Conservation (phyloP, 1,140 invertebrate species). For the Lineus longissimus region DNA sequence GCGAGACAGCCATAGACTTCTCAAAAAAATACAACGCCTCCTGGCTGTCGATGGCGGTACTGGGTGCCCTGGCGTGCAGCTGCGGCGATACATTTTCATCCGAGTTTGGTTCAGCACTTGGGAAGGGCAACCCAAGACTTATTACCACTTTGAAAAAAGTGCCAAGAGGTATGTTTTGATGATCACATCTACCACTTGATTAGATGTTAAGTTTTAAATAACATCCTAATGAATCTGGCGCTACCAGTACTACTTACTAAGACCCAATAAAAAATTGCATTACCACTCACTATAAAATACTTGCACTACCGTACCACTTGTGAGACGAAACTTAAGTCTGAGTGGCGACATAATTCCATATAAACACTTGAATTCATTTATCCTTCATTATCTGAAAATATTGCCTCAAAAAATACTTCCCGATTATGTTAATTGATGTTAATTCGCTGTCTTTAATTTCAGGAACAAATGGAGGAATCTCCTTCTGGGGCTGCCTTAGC, state of each 20-base stretch:
- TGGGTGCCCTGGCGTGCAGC: slow-evolving; percentile 76
- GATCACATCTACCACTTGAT: background rate
- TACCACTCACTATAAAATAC: too few species aligned
- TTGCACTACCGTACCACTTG: too few species aligned
- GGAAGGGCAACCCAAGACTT: slow-evolving; percentile 64
- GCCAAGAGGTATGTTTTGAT: slow-evolving; percentile 62
- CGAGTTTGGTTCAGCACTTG: slow-evolving; percentile 77
- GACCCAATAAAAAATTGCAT: too few species aligned
- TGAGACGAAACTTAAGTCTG: too few species aligned
- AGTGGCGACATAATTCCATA: too few species aligned
- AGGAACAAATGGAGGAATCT: slow-evolving; percentile 83
- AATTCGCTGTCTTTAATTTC: slow-evolving; percentile 19
- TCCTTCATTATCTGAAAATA: too few species aligned
- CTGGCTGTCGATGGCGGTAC: slow-evolving; percentile 71
- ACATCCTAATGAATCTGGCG: background rate
- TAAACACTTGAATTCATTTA: too few species aligned
- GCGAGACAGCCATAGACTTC: slow-evolving; percentile 78
- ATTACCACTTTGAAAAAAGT: slow-evolving; percentile 73
- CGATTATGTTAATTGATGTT: too few species aligned
- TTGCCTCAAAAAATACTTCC: too few species aligned
- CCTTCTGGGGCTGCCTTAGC: slow-evolving; percentile 66
- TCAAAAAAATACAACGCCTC: slow-evolving; percentile 70
- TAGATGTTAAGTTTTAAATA: background rate
- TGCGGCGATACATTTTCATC: slow-evolving; percentile 91
- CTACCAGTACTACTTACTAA: too few species aligned